phyloP scores from a whole-genome alignment of 2,888 invertebrate species.

The Erebia epiphron region DNA sequence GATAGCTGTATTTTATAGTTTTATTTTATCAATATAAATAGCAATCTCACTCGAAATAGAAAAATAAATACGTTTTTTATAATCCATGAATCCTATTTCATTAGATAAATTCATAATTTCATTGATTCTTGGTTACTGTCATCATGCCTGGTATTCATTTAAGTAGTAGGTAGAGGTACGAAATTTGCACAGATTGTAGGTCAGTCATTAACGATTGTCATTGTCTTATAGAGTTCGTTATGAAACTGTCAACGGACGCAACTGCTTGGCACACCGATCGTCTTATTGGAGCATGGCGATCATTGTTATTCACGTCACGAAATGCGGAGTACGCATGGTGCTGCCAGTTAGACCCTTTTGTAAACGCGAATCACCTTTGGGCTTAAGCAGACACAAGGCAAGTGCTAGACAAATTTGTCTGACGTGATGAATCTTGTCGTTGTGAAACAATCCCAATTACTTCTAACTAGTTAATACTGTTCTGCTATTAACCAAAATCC shows the following conservation, averaged over 20 bases:
- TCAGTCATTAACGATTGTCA: conserved; percentile 60
- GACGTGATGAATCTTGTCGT: background rate
- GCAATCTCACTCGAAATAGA: too few species aligned
- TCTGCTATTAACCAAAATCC: too few species aligned
- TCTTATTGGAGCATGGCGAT: conserved; percentile 77
- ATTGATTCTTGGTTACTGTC: too few species aligned
- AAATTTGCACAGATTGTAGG: conserved; percentile 43
- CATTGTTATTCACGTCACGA: conserved; percentile 74
- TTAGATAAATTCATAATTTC: too few species aligned
- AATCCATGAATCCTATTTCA: too few species aligned
- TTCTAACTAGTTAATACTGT: too few species aligned
- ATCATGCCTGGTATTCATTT: conserved; percentile 6
- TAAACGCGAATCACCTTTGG: conserved; percentile 34
- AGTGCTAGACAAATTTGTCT: background rate
- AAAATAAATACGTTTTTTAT: too few species aligned
- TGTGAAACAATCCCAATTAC: too few species aligned
- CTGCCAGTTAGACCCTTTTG: too few species aligned
- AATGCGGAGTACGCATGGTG: conserved; percentile 49
- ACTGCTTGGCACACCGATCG: conserved; percentile 68
- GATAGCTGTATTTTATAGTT: too few species aligned
- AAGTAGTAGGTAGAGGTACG: conserved; percentile 40
- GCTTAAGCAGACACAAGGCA: conserved; percentile 11
- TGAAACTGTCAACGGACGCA: conserved; percentile 65
- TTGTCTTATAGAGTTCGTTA: conserved; percentile 69
- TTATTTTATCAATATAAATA: too few species aligned